Evolutionary conservation across 2,888 invertebrate genomes (phyloP), one percentile per base, ranked within the genome.

Genomic region (Pammene fasciana): DNA sequence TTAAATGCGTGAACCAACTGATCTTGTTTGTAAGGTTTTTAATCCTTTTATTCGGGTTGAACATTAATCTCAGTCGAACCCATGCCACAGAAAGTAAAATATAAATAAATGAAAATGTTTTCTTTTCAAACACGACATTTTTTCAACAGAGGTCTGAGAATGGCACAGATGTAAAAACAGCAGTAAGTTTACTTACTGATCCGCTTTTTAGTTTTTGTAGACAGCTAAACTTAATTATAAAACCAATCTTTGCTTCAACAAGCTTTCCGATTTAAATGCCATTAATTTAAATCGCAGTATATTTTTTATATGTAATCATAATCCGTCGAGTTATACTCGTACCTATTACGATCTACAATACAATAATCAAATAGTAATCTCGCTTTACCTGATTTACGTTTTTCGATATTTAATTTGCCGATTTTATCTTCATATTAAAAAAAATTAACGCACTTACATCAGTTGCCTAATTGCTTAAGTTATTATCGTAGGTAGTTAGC

Each of bases 101-200:
- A 65, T 16, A 45, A 59, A 16, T 45, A 26, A 68, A 36, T 13
- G 9, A 38, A 52, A 55, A 61, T 16, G 13, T 50, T 18, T 38
- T 59, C 26, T 60, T 60, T 59, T 26, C 26, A 65, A n/a, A 18
- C 38, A 18, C 18, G 13, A 14, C 54, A 26, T 65, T 67, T 68
- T 68, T 65, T 48, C 55, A 60, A 70, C 70, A 70, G 70, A 70
- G 55, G 60, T 59, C 60, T 16, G 46, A 65, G 34, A 70, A 70
- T 46, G 70, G 70, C 65, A 70, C 65, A 54, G 45, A 65, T 65
- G 70, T 70, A 34, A 70, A 60, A 52, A 70, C 62, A 26, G 52
- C 50, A 62, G 62, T 62, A 62, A 62, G 62, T 26, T 26, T 61
- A 70, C 43, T 16, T 57, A 16, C 7, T 46, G 59, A n/a, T 70